Base-by-base conservation (phyloP, 2,113 vertebrate genomes). In the Macrotis lagotis region DNA sequence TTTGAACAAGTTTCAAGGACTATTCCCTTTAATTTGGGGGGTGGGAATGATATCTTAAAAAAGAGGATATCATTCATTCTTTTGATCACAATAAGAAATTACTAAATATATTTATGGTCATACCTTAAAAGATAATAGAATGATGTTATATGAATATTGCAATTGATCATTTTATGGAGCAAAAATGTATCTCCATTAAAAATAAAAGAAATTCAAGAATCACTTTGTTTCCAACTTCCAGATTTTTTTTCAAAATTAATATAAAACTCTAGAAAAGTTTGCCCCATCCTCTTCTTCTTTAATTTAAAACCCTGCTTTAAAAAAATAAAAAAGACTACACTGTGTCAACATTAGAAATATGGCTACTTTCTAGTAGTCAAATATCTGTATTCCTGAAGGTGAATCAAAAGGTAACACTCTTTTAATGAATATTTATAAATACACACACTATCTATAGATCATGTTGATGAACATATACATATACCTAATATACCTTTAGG, bases 341-440 rank as follows among this genome's bases (percentile, higher is more conserved):
- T 94, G 94, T 52, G 74, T 25, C 90, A 74, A 91, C 74, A 59
- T 14, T 51, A 44, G 11, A 89, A 26, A 94, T 90, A 91, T 7
- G 95, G 47, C 96, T 28, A 89, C 50, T 97, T 7, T 97, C 92
- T 89, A 92, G 3, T 52, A 48, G 19, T 94, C 89, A 91, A 2
- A 90, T 92, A 53, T 94, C 9, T 94, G 91, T 96, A 92, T 92
- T 98, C 48, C 92, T 97, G 90, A 50, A 95, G 31, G 88, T 50
- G 88, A 83, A 19, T 37, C 91, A 92, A 49, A 55, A 51, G n/a
- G 14, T n/a, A 7, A 0, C 7, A 74, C 66, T 74, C n/a, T n/a
- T 59, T 59, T 11, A 59, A 74, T 19, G 12, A n/a, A n/a, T 74
- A 16, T 74, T 6, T 25, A 25, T 2, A 8, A 2, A 74, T 7